These are phyloP conservation scores for Lithophane semibrunnea DNA, from an alignment of 2,888 invertebrate species.

Conservation along the genomic window DNA sequence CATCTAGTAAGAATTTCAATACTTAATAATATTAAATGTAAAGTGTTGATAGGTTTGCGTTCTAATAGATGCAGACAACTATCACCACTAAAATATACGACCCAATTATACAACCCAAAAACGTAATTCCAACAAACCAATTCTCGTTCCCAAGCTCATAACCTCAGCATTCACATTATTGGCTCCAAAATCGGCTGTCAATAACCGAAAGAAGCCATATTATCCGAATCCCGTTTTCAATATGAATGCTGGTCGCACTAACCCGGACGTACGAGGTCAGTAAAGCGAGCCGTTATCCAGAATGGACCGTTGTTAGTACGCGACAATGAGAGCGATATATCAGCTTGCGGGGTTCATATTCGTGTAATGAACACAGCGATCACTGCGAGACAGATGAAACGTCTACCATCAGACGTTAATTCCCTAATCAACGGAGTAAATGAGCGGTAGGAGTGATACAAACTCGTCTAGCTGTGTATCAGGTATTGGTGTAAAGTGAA, in stretches of 20 bases:
- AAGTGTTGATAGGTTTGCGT: neutral
- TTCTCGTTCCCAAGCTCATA: slow-evolving; percentile 14
- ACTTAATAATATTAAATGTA: neutral
- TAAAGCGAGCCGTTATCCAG: slow-evolving; percentile 81
- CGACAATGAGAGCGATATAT: slow-evolving; percentile 86
- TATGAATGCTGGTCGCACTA: slow-evolving; percentile 59
- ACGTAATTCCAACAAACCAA: slow-evolving; percentile 18
- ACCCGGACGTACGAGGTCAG: slow-evolving; percentile 77
- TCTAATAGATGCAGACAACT: neutral
- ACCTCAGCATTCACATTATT: slow-evolving; percentile 46
- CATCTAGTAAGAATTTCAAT: neutral
- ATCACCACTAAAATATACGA: neutral
- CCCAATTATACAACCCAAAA: slow-evolving; percentile 2
- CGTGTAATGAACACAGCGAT: slow-evolving; percentile 77
- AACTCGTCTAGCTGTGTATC: slow-evolving; percentile 1
- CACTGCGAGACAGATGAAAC: slow-evolving; percentile 71
- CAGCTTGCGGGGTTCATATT: slow-evolving; percentile 74
- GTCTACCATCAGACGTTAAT: slow-evolving; percentile 73
- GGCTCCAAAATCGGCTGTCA: slow-evolving; percentile 45
- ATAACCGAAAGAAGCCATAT: slow-evolving; percentile 49
- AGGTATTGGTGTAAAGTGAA: slow-evolving; percentile 8
- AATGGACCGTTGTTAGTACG: slow-evolving; percentile 85
- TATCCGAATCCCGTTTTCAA: slow-evolving; percentile 54
- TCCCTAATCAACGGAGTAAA: slow-evolving; percentile 72
- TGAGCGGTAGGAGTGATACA: slow-evolving; percentile 51